These are phyloP conservation scores for Periophthalmus modestus DNA, from an alignment of 2,113 vertebrate species.

Conservation along the genomic window DNA sequence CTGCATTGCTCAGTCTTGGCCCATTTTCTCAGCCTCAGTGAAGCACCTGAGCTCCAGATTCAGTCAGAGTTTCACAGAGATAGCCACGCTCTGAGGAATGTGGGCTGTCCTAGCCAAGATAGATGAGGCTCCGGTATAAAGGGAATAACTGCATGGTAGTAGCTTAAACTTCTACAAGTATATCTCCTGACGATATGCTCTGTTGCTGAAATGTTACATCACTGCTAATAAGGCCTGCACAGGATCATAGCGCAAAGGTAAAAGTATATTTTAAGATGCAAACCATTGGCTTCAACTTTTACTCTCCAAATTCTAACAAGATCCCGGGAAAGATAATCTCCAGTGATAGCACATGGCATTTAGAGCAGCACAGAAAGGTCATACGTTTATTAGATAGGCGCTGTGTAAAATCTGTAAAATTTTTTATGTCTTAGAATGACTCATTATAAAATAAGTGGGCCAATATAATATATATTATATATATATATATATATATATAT, in stretches of 20 bases:
- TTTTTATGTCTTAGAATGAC: neutral
- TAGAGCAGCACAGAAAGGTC: conserved; percentile 5
- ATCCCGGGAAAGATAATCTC: neutral
- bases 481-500: no score
- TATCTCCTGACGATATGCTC: conserved; percentile 28
- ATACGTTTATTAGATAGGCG: neutral
- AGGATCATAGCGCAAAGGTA: conserved; percentile 24
- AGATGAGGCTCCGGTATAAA: conserved; percentile 62
- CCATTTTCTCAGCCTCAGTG: conserved; percentile 74
- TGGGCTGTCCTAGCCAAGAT: conserved; percentile 70
- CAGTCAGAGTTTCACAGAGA: conserved; percentile 60
- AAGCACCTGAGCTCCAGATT: conserved; percentile 74
- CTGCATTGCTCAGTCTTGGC: conserved; percentile 63
- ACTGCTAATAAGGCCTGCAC: conserved; percentile 43
- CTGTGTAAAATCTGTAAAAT: neutral
- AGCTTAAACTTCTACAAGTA: conserved; percentile 43
- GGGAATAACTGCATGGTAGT: conserved; percentile 61
- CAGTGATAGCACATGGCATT: neutral
- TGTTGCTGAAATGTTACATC: conserved; percentile 54
- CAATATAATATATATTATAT: no score
- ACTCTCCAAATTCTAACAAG: neutral
- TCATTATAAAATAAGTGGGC: neutral
- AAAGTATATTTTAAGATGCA: neutral
- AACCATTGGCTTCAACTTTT: neutral
- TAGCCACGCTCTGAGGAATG: conserved; percentile 63